Base-by-base conservation (phyloP, 2,888 invertebrate species). In the Oeneis ivallda region DNA sequence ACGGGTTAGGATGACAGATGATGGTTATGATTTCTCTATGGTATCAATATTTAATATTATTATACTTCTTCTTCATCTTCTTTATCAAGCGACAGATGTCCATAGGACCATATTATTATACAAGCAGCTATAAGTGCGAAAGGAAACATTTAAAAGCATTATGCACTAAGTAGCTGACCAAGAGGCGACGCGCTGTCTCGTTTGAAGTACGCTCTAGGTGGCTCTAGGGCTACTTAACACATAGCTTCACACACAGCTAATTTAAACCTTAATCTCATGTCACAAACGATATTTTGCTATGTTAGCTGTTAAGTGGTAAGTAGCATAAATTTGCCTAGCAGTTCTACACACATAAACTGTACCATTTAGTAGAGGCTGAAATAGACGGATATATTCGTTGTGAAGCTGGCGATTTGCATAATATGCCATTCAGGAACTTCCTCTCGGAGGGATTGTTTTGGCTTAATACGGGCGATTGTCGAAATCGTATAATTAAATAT, bases 321-420 rank as follows among this genome's bases (percentile, higher is more conserved):
- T 64, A 67, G 62, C 62, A 67, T 70, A 68, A 73, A 77, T 77
- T 77, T 67, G 74, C 72, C 71, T 75, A 72, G 69, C 70, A 13
- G 11, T 13, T 75, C 72, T 67, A 68, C 69, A 58, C 64, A 70
- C 72, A 78, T 79, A 82, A 83, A 81, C 82, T 78, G 75, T 73
- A 72, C 74, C 76, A 78, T 81, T 82, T 76, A 79, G 73, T 74
- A 75, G 69, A 76, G 72, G 68, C 74, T 76, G 76, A 71, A 78
- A 76, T 77, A 76, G 78, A 82, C 82, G 83, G 82, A 85, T 81
- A 77, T 78, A 76, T 80, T 80, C 75, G 79, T 83, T 80, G 72
- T 72, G 61, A 73, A 74, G 71, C 73, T 73, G 75, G 75, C 74
- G 76, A 77, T 82, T 83, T 81, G 79, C 80, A 80, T 84, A 81